These are phyloP conservation scores for Pipa parva DNA, from an alignment of 2,113 vertebrate species.

Conservation along the genomic window DNA sequence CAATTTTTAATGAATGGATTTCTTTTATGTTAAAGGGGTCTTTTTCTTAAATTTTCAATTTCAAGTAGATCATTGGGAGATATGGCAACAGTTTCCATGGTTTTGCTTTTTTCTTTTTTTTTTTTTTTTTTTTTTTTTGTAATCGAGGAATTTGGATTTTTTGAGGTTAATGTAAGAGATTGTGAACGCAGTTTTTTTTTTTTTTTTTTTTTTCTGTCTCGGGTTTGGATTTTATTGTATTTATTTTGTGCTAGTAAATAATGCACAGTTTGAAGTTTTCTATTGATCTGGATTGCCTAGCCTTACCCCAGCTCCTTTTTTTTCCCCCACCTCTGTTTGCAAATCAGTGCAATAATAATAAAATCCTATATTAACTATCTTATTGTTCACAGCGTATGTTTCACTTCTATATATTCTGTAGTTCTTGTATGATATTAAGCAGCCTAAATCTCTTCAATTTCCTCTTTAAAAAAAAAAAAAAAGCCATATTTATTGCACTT, in stretches of 20 bases:
- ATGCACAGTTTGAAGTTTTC: slow-evolving; percentile 4
- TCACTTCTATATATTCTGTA: no score
- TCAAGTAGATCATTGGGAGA: slow-evolving; percentile 18
- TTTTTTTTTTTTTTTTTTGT: no score
- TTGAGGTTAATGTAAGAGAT: no score
- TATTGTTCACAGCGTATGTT: no score
- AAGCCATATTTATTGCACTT: no score
- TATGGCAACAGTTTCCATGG: slow-evolving; percentile 5
- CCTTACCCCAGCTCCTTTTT: neutral
- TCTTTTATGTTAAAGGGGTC: no score
- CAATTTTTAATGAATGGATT: no score
- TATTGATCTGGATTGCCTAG: neutral
- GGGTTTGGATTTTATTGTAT: slow-evolving; percentile 13
- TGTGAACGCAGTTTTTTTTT: neutral
- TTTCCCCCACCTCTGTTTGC: neutral
- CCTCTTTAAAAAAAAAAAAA: no score
- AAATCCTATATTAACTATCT: neutral
- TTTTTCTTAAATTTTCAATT: neutral
- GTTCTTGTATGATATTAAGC: no score
- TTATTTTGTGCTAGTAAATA: slow-evolving; percentile 16
- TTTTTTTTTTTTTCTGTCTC: neutral
- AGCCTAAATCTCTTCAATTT: no score
- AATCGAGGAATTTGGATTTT: no score
- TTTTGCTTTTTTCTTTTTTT: neutral
- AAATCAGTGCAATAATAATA: neutral